Evolutionary conservation across 2,797 vertebrate species (phyloP), one percentile per base, ranked within the genome.

Genomic region (Nothura maculosa): DNA sequence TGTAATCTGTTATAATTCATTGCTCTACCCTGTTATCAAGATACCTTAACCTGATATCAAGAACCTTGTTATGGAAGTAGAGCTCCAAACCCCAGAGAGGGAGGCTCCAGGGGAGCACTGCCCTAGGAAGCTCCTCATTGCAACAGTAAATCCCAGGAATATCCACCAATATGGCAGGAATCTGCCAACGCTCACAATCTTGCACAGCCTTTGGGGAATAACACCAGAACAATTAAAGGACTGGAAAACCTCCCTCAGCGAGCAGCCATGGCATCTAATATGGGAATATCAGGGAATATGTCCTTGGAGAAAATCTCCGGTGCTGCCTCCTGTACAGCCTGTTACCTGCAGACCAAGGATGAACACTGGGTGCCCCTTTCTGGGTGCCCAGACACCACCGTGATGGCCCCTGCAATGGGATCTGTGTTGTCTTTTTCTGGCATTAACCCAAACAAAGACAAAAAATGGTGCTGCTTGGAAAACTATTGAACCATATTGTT

Each of bases 1-100:
- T 67, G 67, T 73, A 19, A 9, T 55, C 77, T 40, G 50, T 52
- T 90, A 68, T 48, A 14, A 76, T 92, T 91, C 28, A 61, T 77
- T 67, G 36, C 32, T 27, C 52, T n/a, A n/a, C n/a, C n/a, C n/a
- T n/a, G n/a, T n/a, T n/a, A n/a, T n/a, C n/a, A n/a, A n/a, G n/a
- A n/a, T n/a, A n/a, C n/a, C n/a, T n/a, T n/a, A n/a, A n/a, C n/a
- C 70, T 66, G 22, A 19, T 15, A 79, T 32, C 47, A 67, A 13
- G 21, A 63, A 48, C 32, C 19, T 81, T 61, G 2, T 34, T 16
- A 21, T 2, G 3, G 21, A 61, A 6, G 17, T 12, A 43, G 38
- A 78, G 57, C 61, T 85, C 48, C 38, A 34, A 45, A 47, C 40
- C 84, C 18, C 43, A 36, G n/a, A 45, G 34, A 2, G 18, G 32